Evolutionary conservation across 1,140 invertebrate species (phyloP), one percentile per base, ranked within the genome.

Genomic region (Stegodyphus mimosarum): DNA sequence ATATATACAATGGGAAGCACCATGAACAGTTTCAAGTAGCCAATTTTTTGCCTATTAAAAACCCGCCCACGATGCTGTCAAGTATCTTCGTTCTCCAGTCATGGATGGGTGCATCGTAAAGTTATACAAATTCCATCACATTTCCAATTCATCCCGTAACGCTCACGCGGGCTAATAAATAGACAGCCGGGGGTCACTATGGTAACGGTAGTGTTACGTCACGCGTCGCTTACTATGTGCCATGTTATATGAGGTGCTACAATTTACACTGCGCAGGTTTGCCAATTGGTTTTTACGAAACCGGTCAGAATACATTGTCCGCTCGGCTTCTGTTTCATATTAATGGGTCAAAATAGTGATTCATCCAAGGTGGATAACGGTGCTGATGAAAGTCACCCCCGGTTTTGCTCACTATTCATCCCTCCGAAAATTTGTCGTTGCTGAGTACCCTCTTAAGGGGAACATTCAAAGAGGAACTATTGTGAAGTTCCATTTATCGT

Each of bases 191-290:
- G 15, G 5, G 74, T 77, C 50, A 13, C 74, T 60, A 77, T 66
- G 15, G n/a, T 60, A 51, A 77, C 63, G 3, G 33, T 64, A 18
- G 55, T 77, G 74, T 77, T 64, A 66, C 74, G 74, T 77, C 74
- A 77, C 74, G 74, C 55, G 66, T 77, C 55, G 52, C 48, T 50
- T 77, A 64, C 74, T 33, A 18, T 33, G 55, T 15, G 55, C 55
- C 55, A 15, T 60, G 55, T 60, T 60, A 60, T 77, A 77, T 77
- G 60, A 77, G 74, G 74, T 77, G 74, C 74, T 33, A 77, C 63
- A 66, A 77, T 77, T 77, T 66, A 51, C 60, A 66, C 74, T 48
- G 60, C n/a, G 33, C 74, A 18, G 49, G 13, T 15, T n/a, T 50
- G 18, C 63, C 74, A 60, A 60, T 60, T 60, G 55, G 9, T 60